These are phyloP conservation scores for Sebastes hubbsi DNA, from an alignment of 2,797 vertebrate genomes.

Conservation along the genomic window DNA sequence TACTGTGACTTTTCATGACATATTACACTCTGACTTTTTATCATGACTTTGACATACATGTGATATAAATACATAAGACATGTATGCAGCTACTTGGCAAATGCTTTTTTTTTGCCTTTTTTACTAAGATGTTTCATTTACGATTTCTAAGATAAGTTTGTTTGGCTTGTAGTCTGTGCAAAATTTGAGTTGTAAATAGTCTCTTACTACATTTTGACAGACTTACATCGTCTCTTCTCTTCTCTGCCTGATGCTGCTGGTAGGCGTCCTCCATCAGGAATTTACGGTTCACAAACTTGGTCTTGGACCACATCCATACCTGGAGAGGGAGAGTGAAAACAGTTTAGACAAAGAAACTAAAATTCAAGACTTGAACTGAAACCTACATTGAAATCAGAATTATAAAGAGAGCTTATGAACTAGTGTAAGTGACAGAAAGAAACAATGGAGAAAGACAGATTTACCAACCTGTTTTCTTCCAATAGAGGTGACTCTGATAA, in stretches of 20 bases:
- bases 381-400: not conserved
- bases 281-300: constrained; percentile 92
- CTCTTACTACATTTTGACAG: not conserved
- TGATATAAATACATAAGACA: no score
- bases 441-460: no score
- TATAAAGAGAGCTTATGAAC: not conserved
- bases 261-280: constrained; percentile 93
- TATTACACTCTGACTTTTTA: no score
- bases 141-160: not conserved
- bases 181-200: not conserved
- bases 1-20: no score
- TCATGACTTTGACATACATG: no score
- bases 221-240: constrained; percentile 43
- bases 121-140: not conserved
- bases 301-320: constrained; percentile 94
- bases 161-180: not conserved
- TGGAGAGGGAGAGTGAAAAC: constrained; percentile 41
- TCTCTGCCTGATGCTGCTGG: constrained; percentile 77
- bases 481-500: constrained; percentile 82
- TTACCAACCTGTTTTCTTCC: constrained; percentile 80
- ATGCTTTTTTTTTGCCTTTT: no score
- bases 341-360: not conserved
- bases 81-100: no score
- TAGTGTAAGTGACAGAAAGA: not conserved
- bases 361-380: not conserved